These are phyloP conservation scores for Poecilia gillii DNA, from an alignment of 2,797 vertebrate genomes.

Conservation along the genomic window DNA sequence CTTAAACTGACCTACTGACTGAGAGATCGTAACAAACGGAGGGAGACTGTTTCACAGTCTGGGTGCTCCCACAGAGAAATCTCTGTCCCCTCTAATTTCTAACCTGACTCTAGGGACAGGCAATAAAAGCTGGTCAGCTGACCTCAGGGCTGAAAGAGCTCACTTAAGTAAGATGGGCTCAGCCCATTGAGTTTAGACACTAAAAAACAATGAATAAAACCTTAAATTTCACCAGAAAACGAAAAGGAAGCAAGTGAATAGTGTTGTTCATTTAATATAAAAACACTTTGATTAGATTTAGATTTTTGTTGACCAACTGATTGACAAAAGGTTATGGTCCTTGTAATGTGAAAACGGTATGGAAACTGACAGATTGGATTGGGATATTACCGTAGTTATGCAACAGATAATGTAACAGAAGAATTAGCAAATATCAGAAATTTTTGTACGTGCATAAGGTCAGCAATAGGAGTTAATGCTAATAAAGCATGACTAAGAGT, in stretches of 20 bases:
- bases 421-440: neutral
- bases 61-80: no score
- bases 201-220: no score
- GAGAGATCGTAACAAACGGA: no score
- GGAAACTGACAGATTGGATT: neutral
- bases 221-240: neutral
- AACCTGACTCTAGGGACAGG: neutral
- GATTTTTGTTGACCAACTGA: neutral
- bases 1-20: no score
- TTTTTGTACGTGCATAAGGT: neutral
- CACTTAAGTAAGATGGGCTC: no score
- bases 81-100: no score
- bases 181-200: no score
- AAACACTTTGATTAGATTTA: neutral
- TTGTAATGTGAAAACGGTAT: neutral
- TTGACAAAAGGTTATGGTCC: neutral
- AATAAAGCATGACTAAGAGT: neutral
- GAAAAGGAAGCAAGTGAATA: neutral
- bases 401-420: neutral
- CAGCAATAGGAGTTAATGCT: neutral
- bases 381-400: neutral
- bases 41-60: no score
- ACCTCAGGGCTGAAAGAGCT: no score
- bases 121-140: constrained; percentile 2
- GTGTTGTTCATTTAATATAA: neutral